Percentiles rank a stretch among this genome's conserved stretches.
phyloP scores from a whole-genome alignment of 37 sponge, comb jelly and placozoan species.

The Eunapius fragilis region DNA sequence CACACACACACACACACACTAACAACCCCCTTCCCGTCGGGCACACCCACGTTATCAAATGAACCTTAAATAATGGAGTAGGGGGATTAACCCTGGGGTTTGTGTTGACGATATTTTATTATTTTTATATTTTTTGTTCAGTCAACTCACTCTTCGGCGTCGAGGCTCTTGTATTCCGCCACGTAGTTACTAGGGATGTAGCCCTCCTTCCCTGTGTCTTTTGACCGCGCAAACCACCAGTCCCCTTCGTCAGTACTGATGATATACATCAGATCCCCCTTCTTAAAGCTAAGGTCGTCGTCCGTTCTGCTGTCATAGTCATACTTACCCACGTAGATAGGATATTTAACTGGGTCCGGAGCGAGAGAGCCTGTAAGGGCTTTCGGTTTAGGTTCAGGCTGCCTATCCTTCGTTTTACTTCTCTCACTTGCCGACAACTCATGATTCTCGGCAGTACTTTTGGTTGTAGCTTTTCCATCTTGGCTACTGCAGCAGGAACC shows the following conservation, averaged over 20 bases:
- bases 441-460: not conserved
- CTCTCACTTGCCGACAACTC: not conserved
- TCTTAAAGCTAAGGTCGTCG: constrained; percentile 92
- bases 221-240: constrained; percentile 96
- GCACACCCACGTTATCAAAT: constrained; percentile 1
- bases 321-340: constrained; percentile 91
- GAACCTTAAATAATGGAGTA: no score
- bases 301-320: constrained; percentile 94
- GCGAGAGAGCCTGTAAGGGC: not conserved
- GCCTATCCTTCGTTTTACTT: not conserved
- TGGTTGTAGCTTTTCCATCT: not conserved
- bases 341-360: constrained; percentile 28
- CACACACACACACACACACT: not conserved
- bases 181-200: constrained; percentile 98
- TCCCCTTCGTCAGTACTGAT: constrained; percentile 91
- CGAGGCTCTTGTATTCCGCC: constrained; percentile 89
- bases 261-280: constrained; percentile 91
- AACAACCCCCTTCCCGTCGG: not conserved
- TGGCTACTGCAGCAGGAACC: not conserved
- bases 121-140: not conserved
- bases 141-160: constrained; percentile 94
- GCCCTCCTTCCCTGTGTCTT: constrained; percentile 80
- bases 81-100: no score
- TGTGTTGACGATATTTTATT: no score
- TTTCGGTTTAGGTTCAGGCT: not conserved